Percentiles rank a stretch among this genome's conserved stretches.
phyloP scores from a whole-genome alignment of 1,140 invertebrate genomes.

The Druon quercuslanigerum region DNA sequence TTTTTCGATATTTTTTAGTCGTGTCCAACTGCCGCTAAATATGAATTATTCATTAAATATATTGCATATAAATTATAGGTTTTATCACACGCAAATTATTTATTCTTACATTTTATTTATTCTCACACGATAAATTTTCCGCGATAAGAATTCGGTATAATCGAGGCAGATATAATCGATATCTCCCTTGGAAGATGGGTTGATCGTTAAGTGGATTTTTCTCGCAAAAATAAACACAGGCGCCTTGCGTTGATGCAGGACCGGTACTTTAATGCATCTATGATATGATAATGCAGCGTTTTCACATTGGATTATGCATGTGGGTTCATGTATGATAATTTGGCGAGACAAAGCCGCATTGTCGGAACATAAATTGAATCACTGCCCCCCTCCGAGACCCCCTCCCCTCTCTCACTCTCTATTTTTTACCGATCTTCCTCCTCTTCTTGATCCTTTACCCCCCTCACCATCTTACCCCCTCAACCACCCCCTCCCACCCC shows the following conservation, averaged over 20 bases:
- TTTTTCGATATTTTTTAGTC: too few relatives aligned
- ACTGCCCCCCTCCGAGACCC: constrained; percentile 44
- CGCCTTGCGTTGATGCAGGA: constrained; percentile 61
- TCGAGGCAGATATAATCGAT: neutral
- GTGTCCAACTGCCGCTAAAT: too few relatives aligned
- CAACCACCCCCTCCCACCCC: constrained; percentile 43
- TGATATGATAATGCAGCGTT: constrained; percentile 66
- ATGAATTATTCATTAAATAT: too few relatives aligned
- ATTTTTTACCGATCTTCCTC: constrained; percentile 14
- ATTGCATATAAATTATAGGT: too few relatives aligned
- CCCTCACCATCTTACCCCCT: constrained; percentile 35
- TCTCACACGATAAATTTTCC: neutral
- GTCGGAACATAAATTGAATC: constrained; percentile 72
- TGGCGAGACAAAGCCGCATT: constrained; percentile 73
- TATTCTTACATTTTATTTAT: too few relatives aligned
- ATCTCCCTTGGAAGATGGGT: constrained; percentile 8
- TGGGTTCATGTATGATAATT: constrained; percentile 70
- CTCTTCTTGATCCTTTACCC: constrained; percentile 34
- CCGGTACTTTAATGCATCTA: constrained; percentile 64
- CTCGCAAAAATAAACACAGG: constrained; percentile 57
- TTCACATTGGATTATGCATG: constrained; percentile 60
- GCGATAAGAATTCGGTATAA: neutral
- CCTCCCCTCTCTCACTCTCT: neutral
- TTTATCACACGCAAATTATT: too few relatives aligned
- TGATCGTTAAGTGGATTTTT: constrained; percentile 30